Base-by-base conservation (phyloP, 2,113 vertebrate genomes). In the Centropristis striata region DNA sequence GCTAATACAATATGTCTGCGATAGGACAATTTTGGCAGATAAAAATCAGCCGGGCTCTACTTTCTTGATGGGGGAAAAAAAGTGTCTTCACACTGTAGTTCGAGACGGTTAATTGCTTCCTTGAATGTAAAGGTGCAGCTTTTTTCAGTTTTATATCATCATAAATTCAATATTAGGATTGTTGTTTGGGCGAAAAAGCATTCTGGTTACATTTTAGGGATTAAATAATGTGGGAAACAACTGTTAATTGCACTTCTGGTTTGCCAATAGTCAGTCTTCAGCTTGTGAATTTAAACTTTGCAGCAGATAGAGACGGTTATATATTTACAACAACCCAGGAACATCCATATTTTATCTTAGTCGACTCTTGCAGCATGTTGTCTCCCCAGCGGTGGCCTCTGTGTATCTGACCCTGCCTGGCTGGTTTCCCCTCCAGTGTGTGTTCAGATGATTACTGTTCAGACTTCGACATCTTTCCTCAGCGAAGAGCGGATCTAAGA, bases 401-500 rank as follows among this genome's bases (percentile, higher is more conserved):
- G 47, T 25, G 42, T 23, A 12, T 70, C 21, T 68, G 75, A 84
- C 60, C 60, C 37, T 6, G 10, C 16, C 39, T 14, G 20, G 20
- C 23, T 55, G 21, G 18, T 67, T 80, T 75, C 78, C 83, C 39
- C 73, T 85, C 21, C 32, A 32, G 5, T 51, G 50, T 49, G 23
- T 68, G 58, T 66, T 75, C 1, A 11, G 75, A 71, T 61, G 73
- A 84, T 85, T 77, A 63, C 67, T 59, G 36, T 37, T 75, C 68
- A 74, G 65, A 68, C 80, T 32, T 58, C 21, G 47, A 36, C 58
- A 2, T 83, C 79, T 81, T 60, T 60, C 65, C 68, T 72, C 23
- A 4, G 80, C 63, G 80, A 83, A 71, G 72, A 88, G 67, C 78
- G 21, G 12, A 28, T 85, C 93, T 86, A 90, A 90, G 86, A 90